Conservation (phyloP, 2,797 vertebrate species). For the Phrynocephalus vlangalii region DNA sequence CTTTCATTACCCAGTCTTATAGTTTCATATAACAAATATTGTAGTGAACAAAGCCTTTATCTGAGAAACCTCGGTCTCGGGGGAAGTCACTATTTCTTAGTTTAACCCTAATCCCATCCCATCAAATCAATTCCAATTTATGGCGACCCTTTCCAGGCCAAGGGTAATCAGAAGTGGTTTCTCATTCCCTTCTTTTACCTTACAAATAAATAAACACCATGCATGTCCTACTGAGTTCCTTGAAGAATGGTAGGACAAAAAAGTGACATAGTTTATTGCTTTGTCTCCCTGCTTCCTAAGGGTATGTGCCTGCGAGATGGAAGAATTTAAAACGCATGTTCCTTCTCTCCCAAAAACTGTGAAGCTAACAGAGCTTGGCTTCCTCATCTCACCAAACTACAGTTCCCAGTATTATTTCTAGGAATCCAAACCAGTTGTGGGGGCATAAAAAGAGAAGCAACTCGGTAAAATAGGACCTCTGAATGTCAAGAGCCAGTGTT, state of each 20-base stretch:
- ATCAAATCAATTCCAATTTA: too few relatives aligned
- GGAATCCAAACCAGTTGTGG: background rate
- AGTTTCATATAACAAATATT: background rate
- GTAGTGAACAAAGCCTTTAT: background rate
- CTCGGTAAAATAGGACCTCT: background rate
- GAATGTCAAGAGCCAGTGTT: background rate
- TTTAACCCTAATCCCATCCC: too few relatives aligned
- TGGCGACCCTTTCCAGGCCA: too few relatives aligned
- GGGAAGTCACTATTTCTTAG: constrained; percentile 28
- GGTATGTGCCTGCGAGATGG: background rate
- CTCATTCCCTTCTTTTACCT: background rate
- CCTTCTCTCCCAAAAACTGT: too few relatives aligned
- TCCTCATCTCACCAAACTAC: too few relatives aligned
- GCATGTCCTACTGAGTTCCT: background rate
- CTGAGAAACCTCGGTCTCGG: background rate
- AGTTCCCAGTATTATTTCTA: background rate
- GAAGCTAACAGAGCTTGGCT: background rate
- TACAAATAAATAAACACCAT: background rate
- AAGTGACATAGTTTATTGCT: background rate
- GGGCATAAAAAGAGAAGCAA: background rate
- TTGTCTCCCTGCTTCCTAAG: constrained; percentile 16
- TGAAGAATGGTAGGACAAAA: background rate
- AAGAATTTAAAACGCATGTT: background rate
- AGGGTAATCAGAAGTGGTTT: too few relatives aligned
- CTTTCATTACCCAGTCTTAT: background rate